Evolutionary conservation across 2,797 vertebrate species (phyloP), one percentile per base, ranked within the genome.

Genomic region (Arctocebus calabarensis): DNA sequence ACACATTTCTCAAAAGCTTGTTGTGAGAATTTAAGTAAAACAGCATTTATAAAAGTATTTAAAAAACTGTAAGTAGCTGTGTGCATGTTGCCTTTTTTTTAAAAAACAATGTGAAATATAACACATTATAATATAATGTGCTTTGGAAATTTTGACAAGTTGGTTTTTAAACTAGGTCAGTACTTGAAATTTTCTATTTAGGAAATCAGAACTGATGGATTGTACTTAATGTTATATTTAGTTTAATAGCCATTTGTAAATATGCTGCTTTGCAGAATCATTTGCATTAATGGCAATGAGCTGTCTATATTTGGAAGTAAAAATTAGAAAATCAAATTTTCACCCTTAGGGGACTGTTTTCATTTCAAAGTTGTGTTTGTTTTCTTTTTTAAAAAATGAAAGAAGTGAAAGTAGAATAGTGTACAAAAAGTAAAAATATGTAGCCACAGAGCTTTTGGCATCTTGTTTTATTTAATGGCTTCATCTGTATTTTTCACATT

Each of bases 151-250:
- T 95, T 94, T 91, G 86, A 52, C 68, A 95, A 84, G 84, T 84
- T 90, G 87, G 79, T 86, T 95, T 94, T 94, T 91, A 95, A 97
- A 97, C 52, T 95, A 95, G 95, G 95, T 88, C 94, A 96, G 93
- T 85, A 91, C 86, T 95, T 83, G 62, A 91, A 87, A 95, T 83
- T 64, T 92, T 79, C 70, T 86, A 0, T 92, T 97, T 96, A 95
- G 85, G 92, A 92, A 88, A 89, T 94, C 62, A 94, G 85, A 93
- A 87, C 75, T 61, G 61, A 57, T 34, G 52, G 75, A 6, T 97
- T 96, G 1, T 82, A 29, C 93, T 97, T 96, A 92, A 86, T 93
- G 89, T 91, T 3, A 62, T 94, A 94, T 34, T 98, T 97, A 90
- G 79, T 77, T 92, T 92, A 48, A 85, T 91, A 82, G 88, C 88